phyloP scores from a whole-genome alignment of 2,113 vertebrate genomes.

The Sinocyclocheilus grahami region DNA sequence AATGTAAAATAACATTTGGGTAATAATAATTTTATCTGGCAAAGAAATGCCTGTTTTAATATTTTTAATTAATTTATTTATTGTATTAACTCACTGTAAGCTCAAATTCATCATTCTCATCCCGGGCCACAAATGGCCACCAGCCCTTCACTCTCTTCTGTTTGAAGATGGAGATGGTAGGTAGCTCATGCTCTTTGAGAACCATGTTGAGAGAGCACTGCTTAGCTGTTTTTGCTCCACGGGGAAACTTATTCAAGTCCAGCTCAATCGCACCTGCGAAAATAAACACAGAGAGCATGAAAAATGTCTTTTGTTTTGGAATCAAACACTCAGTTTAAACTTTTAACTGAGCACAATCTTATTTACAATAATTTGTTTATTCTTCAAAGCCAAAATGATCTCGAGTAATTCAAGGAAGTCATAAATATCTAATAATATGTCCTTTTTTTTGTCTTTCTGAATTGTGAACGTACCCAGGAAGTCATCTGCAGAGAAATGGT shows the following conservation, averaged over 20 bases:
- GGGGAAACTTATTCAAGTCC: conserved; percentile 91
- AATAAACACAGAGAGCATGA: background rate
- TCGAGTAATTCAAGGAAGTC: background rate
- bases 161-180: conserved; percentile 96
- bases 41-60: too few species aligned
- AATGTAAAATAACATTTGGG: background rate
- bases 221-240: conserved; percentile 95
- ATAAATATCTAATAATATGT: background rate
- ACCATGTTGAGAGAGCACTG: conserved; percentile 92
- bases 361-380: background rate
- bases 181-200: conserved; percentile 85
- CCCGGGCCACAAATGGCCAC: conserved; percentile 94
- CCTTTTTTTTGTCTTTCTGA: background rate
- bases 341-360: too few species aligned
- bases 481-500: conserved; percentile 97
- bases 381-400: background rate
- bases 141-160: conserved; percentile 98
- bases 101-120: conserved; percentile 95
- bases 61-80: too few species aligned
- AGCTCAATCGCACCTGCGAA: conserved; percentile 90
- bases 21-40: background rate
- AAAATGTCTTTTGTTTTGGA: too few species aligned
- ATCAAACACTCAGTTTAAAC: too few species aligned
- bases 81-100: conserved; percentile 80
- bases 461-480: conserved; percentile 83